Evolutionary conservation across 2,113 vertebrate species (phyloP).

Genomic region (Podarcis muralis): DNA sequence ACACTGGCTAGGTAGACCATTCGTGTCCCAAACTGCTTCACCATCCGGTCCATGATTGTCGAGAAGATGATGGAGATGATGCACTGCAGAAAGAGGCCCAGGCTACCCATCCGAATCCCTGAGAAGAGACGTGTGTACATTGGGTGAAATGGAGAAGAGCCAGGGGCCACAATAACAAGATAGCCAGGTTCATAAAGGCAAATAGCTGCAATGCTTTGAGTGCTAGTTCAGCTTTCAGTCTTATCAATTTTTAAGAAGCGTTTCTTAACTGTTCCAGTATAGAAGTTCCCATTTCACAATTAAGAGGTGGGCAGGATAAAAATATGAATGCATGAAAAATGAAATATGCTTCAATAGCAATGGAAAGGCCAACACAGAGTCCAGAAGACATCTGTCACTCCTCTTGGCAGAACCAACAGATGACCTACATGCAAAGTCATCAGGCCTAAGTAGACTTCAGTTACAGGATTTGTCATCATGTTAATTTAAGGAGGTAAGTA

Average conservation of each 20-base stretch:
- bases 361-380: neutral
- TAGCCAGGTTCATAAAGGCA: neutral
- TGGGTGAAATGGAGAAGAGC: neutral
- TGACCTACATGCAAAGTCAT: neutral
- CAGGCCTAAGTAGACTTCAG: neutral
- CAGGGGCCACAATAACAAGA: neutral
- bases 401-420: neutral
- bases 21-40: slow-evolving; percentile 78
- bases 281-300: neutral
- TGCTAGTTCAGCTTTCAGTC: neutral
- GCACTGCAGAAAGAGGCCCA: slow-evolving; percentile 89
- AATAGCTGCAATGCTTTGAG: neutral
- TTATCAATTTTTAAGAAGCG: neutral
- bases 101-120: slow-evolving; percentile 88
- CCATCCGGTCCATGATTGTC: slow-evolving; percentile 83
- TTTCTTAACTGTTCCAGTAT: neutral
- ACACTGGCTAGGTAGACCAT: slow-evolving; percentile 83
- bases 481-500: neutral
- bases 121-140: neutral
- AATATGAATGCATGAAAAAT: neutral
- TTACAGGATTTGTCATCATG: too few species aligned
- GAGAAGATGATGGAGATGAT: slow-evolving; percentile 84
- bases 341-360: neutral
- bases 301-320: neutral
- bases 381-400: neutral